phyloP scores from a whole-genome alignment of 2,797 vertebrate species.

The Parambassis ranga region DNA sequence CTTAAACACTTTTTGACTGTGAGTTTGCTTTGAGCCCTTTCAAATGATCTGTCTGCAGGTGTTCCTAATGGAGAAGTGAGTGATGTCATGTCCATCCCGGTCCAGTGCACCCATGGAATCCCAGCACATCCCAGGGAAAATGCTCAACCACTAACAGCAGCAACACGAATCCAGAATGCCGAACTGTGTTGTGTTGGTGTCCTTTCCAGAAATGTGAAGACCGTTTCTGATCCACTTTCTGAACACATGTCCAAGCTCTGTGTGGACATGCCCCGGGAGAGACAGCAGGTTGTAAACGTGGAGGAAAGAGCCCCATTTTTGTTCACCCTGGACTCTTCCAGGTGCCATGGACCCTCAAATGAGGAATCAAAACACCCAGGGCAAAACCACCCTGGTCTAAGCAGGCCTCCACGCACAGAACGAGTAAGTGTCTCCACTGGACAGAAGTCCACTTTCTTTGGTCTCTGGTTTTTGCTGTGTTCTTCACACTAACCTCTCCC shows the following conservation, averaged over 20 bases:
- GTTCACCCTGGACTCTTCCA: neutral
- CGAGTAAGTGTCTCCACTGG: slow-evolving; percentile 25
- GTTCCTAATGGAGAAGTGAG: slow-evolving; percentile 24
- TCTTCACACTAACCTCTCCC: neutral
- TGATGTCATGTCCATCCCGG: slow-evolving; percentile 55
- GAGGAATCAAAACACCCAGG: slow-evolving; percentile 2
- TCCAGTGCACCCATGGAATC: slow-evolving; percentile 66
- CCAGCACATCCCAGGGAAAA: slow-evolving; percentile 6
- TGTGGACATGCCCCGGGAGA: slow-evolving; percentile 32
- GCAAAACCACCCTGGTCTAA: slow-evolving; percentile 7
- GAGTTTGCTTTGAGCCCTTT: neutral
- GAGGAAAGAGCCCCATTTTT: slow-evolving; percentile 2
- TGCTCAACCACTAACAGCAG: neutral
- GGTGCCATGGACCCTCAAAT: neutral
- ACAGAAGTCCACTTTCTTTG: neutral
- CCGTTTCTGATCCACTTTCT: slow-evolving; percentile 31
- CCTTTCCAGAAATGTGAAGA: neutral
- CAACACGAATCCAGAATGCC: neutral
- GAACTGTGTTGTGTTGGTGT: neutral
- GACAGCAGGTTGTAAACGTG: slow-evolving; percentile 6
- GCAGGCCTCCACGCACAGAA: neutral
- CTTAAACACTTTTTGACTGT: neutral
- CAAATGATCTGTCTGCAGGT: slow-evolving; percentile 38
- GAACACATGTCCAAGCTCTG: slow-evolving; percentile 53
- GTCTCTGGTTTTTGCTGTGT: neutral